Evolutionary conservation across 2,888 invertebrate species (phyloP), one percentile per base, ranked within the genome.

Genomic region (Lycophotia porphyrea): DNA sequence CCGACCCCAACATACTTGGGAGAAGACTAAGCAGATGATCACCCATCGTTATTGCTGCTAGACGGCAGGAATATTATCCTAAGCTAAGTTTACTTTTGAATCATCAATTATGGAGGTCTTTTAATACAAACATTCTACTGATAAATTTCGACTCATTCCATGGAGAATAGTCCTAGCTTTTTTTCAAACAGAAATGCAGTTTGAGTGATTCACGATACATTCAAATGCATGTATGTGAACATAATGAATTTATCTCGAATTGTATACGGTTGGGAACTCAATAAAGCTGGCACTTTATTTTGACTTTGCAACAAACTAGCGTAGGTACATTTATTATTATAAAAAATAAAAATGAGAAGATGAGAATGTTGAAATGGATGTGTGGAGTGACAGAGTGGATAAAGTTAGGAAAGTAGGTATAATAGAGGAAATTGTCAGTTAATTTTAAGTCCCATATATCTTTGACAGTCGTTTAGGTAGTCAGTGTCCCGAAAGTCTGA

Each of bases 201-300:
- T 64, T 42, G 64, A 34, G 31, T 65, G 42, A 44, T 71, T 47
- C 67, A 39, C 67, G 34, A 34, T 67, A 67, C 71, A 66, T 67
- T 71, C n/a, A 44, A 66, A 47, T 71, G 44, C 21, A 47, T 31
- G 67, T 15, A 47, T 47, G 64, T 47, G 68, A 36, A 64, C 47
- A 24, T 71, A 71, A 71, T 27, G 27, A 36, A 67, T 71, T 71
- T 71, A 71, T 68, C 36, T 36, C 47, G 36, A 49, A 71, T 27
- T 49, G 36, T 67, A 36, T 36, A 36, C 27, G 24, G 36, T 24
- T 27, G 36, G 44, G 11, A 66, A 49, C 36, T 36, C 36, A 71
- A 67, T 67, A 24, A 67, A 49, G 27, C 15, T 27, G 8, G 47
- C 71, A 67, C 27, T 71, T 71, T 49, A 36, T 71, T 71, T 55